Base-by-base conservation (phyloP, 2,113 vertebrate species). In the Chelonoidis abingdonii region DNA sequence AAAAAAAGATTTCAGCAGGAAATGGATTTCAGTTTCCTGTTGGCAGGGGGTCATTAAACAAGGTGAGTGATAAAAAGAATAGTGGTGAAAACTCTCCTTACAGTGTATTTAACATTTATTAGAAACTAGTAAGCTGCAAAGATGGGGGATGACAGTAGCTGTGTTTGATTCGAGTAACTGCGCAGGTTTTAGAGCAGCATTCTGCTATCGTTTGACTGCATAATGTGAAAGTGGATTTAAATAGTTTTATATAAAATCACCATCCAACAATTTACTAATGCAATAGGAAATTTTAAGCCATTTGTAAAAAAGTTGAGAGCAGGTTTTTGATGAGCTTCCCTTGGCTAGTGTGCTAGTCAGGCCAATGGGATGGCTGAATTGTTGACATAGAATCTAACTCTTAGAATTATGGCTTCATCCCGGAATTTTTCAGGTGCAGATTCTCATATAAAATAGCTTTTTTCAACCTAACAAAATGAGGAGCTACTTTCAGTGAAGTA, bases 181-280 rank as follows among this genome's bases (percentile, higher is more conserved):
- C 57, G 1, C 2, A 1, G 12, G 87, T 65, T 87, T 54, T 79
- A 78, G n/a, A 13, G 44, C 75, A 81, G 41, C 17, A 12, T 25
- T 95, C 84, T 87, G 56, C 21, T 93, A 83, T 62, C 3, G 13
- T 85, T 91, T 25, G 17, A 72, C 83, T 86, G 78, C 54, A 52
- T 78, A 83, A 87, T 44, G 75, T 2, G n/a, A 92, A 84, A 87
- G 31, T 59, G 57, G 62, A 83, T 87, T 47, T 59, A 93, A 47
- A 44, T 78, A 78, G 59, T 79, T 89, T 86, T 53, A 65, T 53
- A 90, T 83, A 89, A 94, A 87, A 90, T 50, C 84, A 89, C 44
- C 80, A 93, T 50, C 80, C 75, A 87, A 87, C 89, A 94, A 38
- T 31, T 85, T 6, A 1, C 56, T 80, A 84, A 29, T 50, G 10